phyloP scores from a whole-genome alignment of 2,797 vertebrate species.

The Gorsachius magnificus region DNA sequence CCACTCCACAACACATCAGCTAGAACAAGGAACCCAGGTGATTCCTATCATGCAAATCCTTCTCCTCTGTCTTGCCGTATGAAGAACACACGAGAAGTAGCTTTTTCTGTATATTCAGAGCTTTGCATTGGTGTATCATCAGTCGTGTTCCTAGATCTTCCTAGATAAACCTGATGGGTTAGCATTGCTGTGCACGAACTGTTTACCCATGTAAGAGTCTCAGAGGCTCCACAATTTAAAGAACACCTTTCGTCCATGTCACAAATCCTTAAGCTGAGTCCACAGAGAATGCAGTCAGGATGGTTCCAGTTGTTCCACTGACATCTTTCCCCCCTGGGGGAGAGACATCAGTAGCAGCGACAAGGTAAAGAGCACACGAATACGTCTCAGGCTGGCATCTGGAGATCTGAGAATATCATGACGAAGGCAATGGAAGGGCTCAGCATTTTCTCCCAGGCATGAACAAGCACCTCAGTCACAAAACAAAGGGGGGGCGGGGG shows the following conservation, averaged over 20 bases:
- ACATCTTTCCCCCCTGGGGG: fast-evolving
- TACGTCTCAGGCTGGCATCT: not conserved
- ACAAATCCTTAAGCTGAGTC: not conserved
- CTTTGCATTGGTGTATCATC: not conserved
- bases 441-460: not conserved
- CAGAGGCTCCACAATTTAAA: not conserved
- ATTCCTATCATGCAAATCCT: not conserved
- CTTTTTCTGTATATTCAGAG: not conserved
- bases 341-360: not conserved
- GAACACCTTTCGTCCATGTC: not conserved
- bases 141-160: not conserved
- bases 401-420: not conserved
- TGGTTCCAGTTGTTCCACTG: not conserved
- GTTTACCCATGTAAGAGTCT: not conserved
- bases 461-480: not conserved
- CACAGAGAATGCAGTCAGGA: not conserved
- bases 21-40: not conserved
- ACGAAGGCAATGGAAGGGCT: not conserved
- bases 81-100: not conserved
- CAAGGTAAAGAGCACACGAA: not conserved
- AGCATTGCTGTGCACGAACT: not conserved
- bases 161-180: not conserved
- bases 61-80: not conserved
- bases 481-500: not conserved
- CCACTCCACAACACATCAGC: not conserved